Base-by-base conservation (phyloP, 1,140 invertebrate species). In the Forficula auricularia region DNA sequence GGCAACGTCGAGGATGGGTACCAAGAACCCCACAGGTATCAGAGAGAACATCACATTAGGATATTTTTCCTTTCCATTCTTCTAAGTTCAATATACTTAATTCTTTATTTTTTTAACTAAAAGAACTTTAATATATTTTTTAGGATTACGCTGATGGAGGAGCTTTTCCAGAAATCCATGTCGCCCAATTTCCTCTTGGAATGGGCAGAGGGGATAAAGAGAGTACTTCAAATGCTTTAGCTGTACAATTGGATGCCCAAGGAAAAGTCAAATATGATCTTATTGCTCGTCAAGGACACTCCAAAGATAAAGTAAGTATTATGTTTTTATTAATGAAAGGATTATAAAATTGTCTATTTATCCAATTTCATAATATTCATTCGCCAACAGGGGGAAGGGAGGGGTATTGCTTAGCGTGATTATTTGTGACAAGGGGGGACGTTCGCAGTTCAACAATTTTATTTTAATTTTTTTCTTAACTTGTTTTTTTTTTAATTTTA, bases 181-280 rank as follows among this genome's bases (percentile, higher is more conserved):
- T 98, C 10, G 91, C 91, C 0, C 96, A 99, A 55, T 95, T 91
- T 66, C 96, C 96, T 0, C 61, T 98, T 19, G 79, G 79, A 47
- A 84, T 95, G 71, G 82, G 82, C 0, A 68, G 71, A 50, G 75
- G 72, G 54, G 73, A 73, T 2, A 78, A 77, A 51, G 77, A 80
- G 53, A 74, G 72, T 52, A 76, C 73, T 7, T 84, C 83, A 10
- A 95, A 95, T 68, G 86, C 92, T 0, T 55, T 99, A 7, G 88
- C 92, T 6, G 77, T 98, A 2, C 86, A 96, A 55, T 62, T 97
- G 13, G 94, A 98, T 68, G 77, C 87, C 15, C 72, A 85, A 44
- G 87, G 88, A 7, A 92, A 92, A 67, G 80, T 98, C 1, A 98
- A 98, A 64, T 98, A 97, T 62, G 95, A 98, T 61, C 75, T 87